Percentiles rank a stretch among this genome's conserved stretches.
Conservation (phyloP, 2,113 vertebrate species). For the Oceanodroma tethys region DNA sequence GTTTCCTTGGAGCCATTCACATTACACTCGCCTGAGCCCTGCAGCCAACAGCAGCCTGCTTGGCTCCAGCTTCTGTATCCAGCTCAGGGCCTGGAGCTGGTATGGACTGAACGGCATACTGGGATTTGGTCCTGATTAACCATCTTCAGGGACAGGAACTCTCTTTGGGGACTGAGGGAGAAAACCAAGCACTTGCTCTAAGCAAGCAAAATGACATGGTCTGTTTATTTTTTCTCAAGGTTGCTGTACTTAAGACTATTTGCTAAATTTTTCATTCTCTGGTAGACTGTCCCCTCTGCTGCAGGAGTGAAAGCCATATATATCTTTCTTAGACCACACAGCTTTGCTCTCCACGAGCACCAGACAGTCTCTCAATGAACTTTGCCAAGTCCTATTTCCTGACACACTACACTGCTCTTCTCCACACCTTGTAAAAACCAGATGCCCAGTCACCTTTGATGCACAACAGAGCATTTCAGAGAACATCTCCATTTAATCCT, state of each 20-base stretch:
- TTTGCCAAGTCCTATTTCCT: not conserved
- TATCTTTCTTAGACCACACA: not conserved
- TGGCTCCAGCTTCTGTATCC: not conserved
- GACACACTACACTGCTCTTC: not conserved
- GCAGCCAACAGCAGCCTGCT: not conserved
- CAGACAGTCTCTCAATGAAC: not conserved
- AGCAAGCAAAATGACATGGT: not conserved
- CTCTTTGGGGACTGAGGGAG: no score
- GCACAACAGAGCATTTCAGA: not conserved
- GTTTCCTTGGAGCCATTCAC: not conserved
- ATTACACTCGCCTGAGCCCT: not conserved
- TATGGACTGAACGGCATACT: accelerated
- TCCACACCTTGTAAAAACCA: not conserved
- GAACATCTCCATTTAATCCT: not conserved
- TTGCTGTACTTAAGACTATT: not conserved
- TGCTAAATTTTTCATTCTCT: not conserved
- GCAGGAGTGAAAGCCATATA: not conserved
- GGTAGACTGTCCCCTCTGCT: not conserved
- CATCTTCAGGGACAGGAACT: not conserved
- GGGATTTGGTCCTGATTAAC: not conserved
- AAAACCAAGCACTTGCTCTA: not conserved
- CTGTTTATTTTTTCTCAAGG: not conserved
- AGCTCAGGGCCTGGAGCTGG: not conserved
- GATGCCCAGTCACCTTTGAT: not conserved
- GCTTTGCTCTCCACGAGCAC: not conserved